These are phyloP conservation scores for Nothura maculosa DNA, from an alignment of 2,797 vertebrate genomes.

Conservation along the genomic window DNA sequence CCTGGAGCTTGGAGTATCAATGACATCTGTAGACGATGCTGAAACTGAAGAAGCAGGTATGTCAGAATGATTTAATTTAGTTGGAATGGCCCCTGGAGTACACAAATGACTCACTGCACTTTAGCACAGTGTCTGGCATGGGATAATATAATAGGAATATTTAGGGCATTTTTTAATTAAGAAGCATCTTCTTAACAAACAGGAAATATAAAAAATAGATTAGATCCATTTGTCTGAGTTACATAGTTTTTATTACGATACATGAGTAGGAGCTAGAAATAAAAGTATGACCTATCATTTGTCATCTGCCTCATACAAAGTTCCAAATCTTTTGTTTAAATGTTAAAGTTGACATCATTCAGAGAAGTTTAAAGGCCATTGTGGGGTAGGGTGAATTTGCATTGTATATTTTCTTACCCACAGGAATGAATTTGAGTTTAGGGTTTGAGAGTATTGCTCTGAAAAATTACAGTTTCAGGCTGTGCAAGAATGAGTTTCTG, in stretches of 20 bases:
- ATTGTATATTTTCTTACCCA: not conserved
- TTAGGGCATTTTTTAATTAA: slow-evolving; percentile 33
- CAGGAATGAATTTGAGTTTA: not conserved
- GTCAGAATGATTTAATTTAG: slow-evolving; percentile 56
- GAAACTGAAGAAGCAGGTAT: slow-evolving; percentile 95
- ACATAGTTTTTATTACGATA: not conserved
- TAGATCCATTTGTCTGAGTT: not conserved
- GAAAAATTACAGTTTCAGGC: not conserved
- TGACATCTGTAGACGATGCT: slow-evolving; percentile 93
- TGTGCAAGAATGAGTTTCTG: not conserved
- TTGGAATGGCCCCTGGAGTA: slow-evolving; percentile 6
- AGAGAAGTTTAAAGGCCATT: not conserved
- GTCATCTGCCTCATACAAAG: not conserved
- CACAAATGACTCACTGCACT: slow-evolving; percentile 57
- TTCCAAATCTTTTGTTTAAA: not conserved
- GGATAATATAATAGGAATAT: slow-evolving; percentile 35
- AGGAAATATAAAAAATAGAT: slow-evolving; percentile 45
- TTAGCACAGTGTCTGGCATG: slow-evolving; percentile 3
- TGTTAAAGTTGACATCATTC: not conserved
- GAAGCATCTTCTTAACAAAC: slow-evolving; percentile 36
- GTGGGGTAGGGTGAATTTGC: not conserved
- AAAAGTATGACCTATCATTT: not conserved
- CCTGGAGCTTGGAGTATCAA: slow-evolving; percentile 96
- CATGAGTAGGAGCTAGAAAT: not conserved
- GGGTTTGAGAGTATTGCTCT: not conserved